Conservation (phyloP, 2,797 vertebrate genomes). For the Argentina silus region DNA sequence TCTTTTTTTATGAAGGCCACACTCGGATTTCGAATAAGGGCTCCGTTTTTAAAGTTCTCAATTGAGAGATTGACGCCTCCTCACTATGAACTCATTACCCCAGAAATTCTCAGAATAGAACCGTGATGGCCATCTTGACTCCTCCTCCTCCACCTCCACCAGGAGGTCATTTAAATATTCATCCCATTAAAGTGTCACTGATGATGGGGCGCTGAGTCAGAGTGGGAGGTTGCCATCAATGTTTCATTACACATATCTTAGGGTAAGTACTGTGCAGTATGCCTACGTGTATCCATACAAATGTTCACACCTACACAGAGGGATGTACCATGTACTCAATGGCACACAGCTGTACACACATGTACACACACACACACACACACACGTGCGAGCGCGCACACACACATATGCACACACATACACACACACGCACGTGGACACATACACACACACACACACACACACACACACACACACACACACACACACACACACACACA, state of each 20-base stretch:
- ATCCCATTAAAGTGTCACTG: constrained; percentile 57
- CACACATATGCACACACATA: constrained; percentile 3
- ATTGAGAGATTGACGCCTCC: too few relatives aligned
- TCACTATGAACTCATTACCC: too few relatives aligned
- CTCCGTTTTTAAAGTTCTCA: too few relatives aligned
- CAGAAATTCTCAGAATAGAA: too few relatives aligned
- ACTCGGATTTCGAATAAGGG: too few relatives aligned
- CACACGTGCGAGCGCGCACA: background rate
- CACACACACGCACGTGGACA: constrained; percentile 7
- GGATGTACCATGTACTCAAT: background rate
- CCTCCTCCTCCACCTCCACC: constrained; percentile 26
- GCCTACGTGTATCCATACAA: constrained; percentile 11
- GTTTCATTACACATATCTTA: constrained; percentile 51
- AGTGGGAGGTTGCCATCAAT: constrained; percentile 47
- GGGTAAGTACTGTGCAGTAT: background rate
- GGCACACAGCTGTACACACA: constrained; percentile 9
- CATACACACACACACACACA: constrained; percentile 8
- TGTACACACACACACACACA: background rate
- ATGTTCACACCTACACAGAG: constrained; percentile 8
- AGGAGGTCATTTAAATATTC: constrained; percentile 65
- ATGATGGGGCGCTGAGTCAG: constrained; percentile 43
- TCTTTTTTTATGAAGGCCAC: too few relatives aligned
- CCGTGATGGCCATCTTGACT: constrained; percentile 29
- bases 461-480: background rate
- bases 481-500: constrained; percentile 11